A percentile compares a stretch with the other conserved stretches of the same genome.
Evolutionary conservation across 2,797 vertebrate species (phyloP).

Genomic region (Falco naumanni): DNA sequence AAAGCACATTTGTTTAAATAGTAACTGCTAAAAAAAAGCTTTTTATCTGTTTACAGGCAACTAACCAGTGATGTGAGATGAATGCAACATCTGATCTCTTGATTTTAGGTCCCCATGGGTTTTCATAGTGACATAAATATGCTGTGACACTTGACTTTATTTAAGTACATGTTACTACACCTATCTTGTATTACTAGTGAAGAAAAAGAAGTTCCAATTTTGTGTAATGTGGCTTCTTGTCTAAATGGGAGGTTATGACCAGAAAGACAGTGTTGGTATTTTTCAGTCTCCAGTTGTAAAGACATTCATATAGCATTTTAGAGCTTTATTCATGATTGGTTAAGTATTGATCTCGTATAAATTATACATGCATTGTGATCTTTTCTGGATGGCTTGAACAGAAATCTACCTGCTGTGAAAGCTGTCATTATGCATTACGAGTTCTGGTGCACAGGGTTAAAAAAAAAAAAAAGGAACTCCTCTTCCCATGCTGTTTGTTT

Average conservation of each 20-base stretch:
- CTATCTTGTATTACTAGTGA: constrained; percentile 31
- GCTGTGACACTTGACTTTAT: constrained; percentile 37
- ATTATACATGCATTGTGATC: constrained; percentile 36
- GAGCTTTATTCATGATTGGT: constrained; percentile 61
- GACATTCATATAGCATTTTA: constrained; percentile 53
- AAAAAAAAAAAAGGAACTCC: background rate
- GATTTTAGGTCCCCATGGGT: background rate
- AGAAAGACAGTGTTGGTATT: constrained; percentile 49
- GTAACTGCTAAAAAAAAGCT: constrained; percentile 39
- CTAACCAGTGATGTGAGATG: constrained; percentile 19
- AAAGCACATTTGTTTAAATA: constrained; percentile 61
- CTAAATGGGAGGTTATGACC: constrained; percentile 32
- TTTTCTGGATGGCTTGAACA: constrained; percentile 32
- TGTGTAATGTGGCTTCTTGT: background rate
- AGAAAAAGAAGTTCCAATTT: constrained; percentile 64
- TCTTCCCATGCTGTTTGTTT: background rate
- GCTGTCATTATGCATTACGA: background rate
- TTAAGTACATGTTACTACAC: background rate
- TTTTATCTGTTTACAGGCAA: background rate
- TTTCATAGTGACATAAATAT: constrained; percentile 26
- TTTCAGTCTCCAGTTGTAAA: constrained; percentile 54
- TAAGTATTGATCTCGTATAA: constrained; percentile 70
- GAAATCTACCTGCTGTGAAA: constrained; percentile 21
- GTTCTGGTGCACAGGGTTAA: background rate
- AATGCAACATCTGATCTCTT: constrained; percentile 19